Evolutionary conservation across 2,113 vertebrate species (phyloP).

Genomic region (Euleptes europaea): DNA sequence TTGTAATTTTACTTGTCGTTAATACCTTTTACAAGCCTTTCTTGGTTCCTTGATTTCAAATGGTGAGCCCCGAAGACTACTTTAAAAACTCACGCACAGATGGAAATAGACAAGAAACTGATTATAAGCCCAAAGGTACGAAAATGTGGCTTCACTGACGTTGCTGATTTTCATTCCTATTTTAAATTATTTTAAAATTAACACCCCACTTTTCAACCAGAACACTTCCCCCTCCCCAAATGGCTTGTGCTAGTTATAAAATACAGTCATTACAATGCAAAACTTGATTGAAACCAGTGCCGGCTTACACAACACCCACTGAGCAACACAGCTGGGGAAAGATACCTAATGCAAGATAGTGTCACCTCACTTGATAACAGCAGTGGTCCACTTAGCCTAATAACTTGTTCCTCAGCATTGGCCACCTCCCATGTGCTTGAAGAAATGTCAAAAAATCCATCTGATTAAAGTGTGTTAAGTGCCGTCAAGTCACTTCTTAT

Average conservation of each 20-base stretch:
- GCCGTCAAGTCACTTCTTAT: too few species aligned
- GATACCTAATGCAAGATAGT: neutral
- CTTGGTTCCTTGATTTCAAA: constrained; percentile 1
- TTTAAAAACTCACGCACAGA: neutral
- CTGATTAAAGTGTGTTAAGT: neutral
- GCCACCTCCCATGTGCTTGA: neutral
- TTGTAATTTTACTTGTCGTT: neutral
- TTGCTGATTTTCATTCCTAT: neutral
- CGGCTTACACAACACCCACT: neutral
- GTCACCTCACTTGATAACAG: neutral
- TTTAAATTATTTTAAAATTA: neutral
- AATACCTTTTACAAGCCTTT: neutral
- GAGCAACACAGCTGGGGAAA: neutral
- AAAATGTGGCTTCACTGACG: neutral
- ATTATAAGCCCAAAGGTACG: neutral
- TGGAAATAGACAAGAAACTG: neutral
- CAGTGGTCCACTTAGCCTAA: neutral
- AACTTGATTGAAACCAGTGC: too few species aligned
- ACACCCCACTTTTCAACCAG: neutral
- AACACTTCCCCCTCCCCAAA: too few species aligned
- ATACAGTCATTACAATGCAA: too few species aligned
- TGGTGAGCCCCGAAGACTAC: neutral
- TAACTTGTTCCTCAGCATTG: neutral
- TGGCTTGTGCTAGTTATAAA: too few species aligned
- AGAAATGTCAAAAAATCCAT: neutral